These are phyloP conservation scores for Eugnorisma glareosa DNA, from an alignment of 2,888 invertebrate species.

Conservation along the genomic window DNA sequence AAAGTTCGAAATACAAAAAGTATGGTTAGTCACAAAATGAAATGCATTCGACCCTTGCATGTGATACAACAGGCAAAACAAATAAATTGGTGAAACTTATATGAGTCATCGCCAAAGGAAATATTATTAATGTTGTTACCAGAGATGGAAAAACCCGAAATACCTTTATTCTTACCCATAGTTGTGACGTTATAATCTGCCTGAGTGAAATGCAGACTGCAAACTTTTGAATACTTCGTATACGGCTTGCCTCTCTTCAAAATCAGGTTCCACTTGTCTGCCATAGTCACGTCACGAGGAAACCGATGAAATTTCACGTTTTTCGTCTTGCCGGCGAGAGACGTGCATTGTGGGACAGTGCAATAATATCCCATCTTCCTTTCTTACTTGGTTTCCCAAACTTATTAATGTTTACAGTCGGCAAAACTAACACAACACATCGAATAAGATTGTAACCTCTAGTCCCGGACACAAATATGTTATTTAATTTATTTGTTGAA, in stretches of 20 bases:
- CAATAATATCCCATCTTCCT: constrained; percentile 89
- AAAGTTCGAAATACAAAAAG: constrained; percentile 52
- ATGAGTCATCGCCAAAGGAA: constrained; percentile 77
- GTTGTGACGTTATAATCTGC: constrained; percentile 88
- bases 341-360: constrained; percentile 89
- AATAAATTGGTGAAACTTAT: constrained; percentile 64
- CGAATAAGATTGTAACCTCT: constrained; percentile 66
- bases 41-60: constrained; percentile 52
- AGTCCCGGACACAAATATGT: constrained; percentile 67
- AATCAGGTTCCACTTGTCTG: constrained; percentile 86
- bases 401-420: constrained; percentile 63
- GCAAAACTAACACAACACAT: constrained; percentile 73
- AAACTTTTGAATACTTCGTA: constrained; percentile 89
- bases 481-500: constrained; percentile 81
- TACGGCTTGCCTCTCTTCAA: constrained; percentile 87
- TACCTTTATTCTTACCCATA: constrained; percentile 90
- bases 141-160: constrained; percentile 84
- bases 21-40: constrained; percentile 65
- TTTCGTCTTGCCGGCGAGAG: constrained; percentile 90
- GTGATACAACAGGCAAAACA: constrained; percentile 56
- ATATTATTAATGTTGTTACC: constrained; percentile 73
- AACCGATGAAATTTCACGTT: constrained; percentile 89
- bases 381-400: constrained; percentile 62
- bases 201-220: constrained; percentile 88
- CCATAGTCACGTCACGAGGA: constrained; percentile 84